Conservation (phyloP, 1,140 invertebrate species). For the Musca domestica region DNA sequence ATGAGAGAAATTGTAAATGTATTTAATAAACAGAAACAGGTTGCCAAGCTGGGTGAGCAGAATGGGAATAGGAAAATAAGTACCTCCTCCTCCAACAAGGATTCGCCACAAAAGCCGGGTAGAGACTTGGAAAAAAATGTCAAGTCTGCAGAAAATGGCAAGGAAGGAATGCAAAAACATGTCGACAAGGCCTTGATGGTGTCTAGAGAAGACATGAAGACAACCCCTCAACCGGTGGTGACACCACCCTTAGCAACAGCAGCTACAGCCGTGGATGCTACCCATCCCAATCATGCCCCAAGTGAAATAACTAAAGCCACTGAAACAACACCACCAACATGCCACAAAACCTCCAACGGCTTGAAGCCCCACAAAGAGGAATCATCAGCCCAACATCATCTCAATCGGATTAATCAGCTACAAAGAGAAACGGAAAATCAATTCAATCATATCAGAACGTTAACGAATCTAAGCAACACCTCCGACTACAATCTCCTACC, state of each 20-base stretch:
- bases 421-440: too few relatives aligned
- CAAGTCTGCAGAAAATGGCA: not conserved
- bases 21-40: constrained; percentile 38
- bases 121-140: not conserved
- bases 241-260: not conserved
- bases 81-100: not conserved
- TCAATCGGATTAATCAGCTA: too few relatives aligned
- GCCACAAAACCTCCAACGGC: too few relatives aligned
- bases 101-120: not conserved
- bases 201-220: not conserved
- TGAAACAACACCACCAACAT: too few relatives aligned
- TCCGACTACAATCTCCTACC: too few relatives aligned
- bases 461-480: too few relatives aligned
- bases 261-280: not conserved
- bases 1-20: constrained; percentile 41
- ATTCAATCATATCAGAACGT: too few relatives aligned
- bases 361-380: too few relatives aligned
- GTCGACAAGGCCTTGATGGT: not conserved
- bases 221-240: not conserved
- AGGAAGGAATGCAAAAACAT: constrained; percentile 10
- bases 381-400: too few relatives aligned
- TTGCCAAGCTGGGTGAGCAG: constrained; percentile 16
- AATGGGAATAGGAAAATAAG: not conserved
- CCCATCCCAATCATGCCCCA: too few relatives aligned
- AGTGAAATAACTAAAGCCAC: too few relatives aligned